A percentile compares a stretch with the other conserved stretches of the same genome.
Evolutionary conservation across 1,140 invertebrate species (phyloP).

Genomic region (Drosophila subobscura): DNA sequence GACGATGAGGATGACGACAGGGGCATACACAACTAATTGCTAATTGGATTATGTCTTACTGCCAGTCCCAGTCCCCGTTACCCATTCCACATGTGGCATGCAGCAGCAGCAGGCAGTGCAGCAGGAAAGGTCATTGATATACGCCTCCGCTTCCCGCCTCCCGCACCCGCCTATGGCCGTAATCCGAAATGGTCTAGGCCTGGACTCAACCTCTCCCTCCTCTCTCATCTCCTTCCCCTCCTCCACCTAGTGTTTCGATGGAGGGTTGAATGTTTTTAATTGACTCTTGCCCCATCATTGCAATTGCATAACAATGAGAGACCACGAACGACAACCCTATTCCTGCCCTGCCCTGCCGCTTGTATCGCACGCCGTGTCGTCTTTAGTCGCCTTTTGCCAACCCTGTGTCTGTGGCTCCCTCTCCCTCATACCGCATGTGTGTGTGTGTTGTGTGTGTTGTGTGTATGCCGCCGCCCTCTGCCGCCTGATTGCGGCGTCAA

Average conservation of each 20-base stretch:
- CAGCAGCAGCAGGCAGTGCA: slow-evolving; percentile 32
- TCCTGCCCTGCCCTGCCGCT: too few relatives aligned
- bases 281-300: slow-evolving; percentile 60
- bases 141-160: slow-evolving; percentile 17
- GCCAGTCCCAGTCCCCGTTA: too few relatives aligned
- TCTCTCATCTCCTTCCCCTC: background rate
- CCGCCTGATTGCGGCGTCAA: slow-evolving; percentile 68
- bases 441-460: slow-evolving; percentile 14
- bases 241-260: background rate
- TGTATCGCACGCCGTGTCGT: too few relatives aligned
- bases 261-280: slow-evolving; percentile 69
- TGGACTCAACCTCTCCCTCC: background rate
- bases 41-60: slow-evolving; percentile 80
- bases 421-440: slow-evolving; percentile 10
- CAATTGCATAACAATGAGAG: slow-evolving; percentile 77
- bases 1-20: slow-evolving; percentile 31
- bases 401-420: background rate
- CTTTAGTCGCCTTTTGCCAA: too few relatives aligned
- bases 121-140: slow-evolving; percentile 76
- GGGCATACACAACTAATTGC: slow-evolving; percentile 77
- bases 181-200: slow-evolving; percentile 56
- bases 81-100: background rate
- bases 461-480: slow-evolving; percentile 2
- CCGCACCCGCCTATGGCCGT: slow-evolving; percentile 60
- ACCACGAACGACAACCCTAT: slow-evolving; percentile 20